Evolutionary conservation across 64 coral and sea anemone species (phyloP).

Genomic region (Pachyseris speciosa): DNA sequence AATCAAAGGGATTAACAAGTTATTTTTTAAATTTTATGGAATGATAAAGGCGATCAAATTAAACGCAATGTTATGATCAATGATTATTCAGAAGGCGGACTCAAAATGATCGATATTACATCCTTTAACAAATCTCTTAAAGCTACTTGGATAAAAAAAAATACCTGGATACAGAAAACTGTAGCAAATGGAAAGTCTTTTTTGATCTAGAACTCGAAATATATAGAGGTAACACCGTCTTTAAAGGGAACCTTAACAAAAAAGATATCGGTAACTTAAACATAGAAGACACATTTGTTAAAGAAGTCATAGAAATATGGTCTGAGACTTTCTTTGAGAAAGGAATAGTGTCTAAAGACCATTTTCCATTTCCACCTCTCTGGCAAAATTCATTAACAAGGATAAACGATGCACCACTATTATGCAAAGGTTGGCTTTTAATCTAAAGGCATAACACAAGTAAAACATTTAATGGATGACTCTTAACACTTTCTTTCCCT

Average conservation of each 20-base stretch:
- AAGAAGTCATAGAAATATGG: conserved; percentile 31
- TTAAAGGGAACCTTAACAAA: conserved; percentile 1
- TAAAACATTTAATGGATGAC: no score
- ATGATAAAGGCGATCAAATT: conserved; percentile 22
- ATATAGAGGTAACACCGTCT: background rate
- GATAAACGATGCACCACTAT: background rate
- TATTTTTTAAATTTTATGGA: conserved; percentile 51
- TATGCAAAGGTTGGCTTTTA: background rate
- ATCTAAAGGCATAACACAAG: background rate
- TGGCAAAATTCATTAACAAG: conserved; percentile 18
- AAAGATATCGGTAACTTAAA: background rate
- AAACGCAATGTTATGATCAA: conserved; percentile 21
- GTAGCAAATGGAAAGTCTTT: conserved; percentile 53
- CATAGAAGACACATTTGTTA: background rate
- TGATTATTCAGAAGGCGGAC: conserved; percentile 29
- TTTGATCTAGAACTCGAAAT: background rate
- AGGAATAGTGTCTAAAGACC: background rate
- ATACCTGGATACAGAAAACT: conserved; percentile 36
- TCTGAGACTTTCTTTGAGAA: conserved; percentile 11
- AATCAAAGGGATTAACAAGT: background rate
- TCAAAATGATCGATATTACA: conserved; percentile 28
- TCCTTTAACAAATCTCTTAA: conserved; percentile 38
- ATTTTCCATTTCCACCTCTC: background rate
- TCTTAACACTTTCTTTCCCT: no score
- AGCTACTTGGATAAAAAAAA: conserved; percentile 36